Base-by-base conservation (phyloP, 2,797 vertebrate species). In the Oryzias sinensis region DNA sequence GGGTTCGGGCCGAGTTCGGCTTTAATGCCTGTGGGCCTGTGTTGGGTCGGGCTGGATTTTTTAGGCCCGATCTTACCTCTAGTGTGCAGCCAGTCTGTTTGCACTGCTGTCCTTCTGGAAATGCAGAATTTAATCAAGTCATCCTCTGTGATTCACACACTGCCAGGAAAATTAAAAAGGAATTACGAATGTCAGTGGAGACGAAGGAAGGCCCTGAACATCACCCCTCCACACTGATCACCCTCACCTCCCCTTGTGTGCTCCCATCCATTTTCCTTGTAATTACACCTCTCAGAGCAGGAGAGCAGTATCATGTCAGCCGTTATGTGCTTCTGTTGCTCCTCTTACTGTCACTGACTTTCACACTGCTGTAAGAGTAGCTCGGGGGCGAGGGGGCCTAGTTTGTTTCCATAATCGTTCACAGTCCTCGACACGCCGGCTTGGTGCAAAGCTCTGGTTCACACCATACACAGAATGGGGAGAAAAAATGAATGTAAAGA, bases 281-380 rank as follows among this genome's bases (percentile, higher is more conserved):
- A 75, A 81, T 78, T 65, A 69, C 70, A 79, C 75, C 76, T 63
- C 80, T 68, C 74, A 49, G 74, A 49, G 54, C 62, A 70, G 67
- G 57, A 65, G 62, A 59, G 66, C 76, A 68, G 74, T 79, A 62
- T 75, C 79, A 77, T 86, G 84, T 76, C 7, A 18, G 61, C 61
- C 15, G 55, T 87, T 86, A 87, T 85, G 82, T 45, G 68, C 73
- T 78, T 81, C 73, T 83, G 73, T 82, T 79, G 71, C 85, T 72
- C 72, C 72, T 77, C 68, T 74, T 47, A 64, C 5, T 41, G 56
- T 80, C 61, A 8, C 65, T 37, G 59, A 46, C 45, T 47, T 70
- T 68, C 59, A 60, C 54, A 22, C 57, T 14, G 43, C 70, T 43
- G 59, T n/a, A 24, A 16, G 41, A 56, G 64, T 81, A 70, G 82